Evolutionary conservation across 1,140 invertebrate species (phyloP), one percentile per base, ranked within the genome.

Genomic region (Venustaconcha ellipsiformis): DNA sequence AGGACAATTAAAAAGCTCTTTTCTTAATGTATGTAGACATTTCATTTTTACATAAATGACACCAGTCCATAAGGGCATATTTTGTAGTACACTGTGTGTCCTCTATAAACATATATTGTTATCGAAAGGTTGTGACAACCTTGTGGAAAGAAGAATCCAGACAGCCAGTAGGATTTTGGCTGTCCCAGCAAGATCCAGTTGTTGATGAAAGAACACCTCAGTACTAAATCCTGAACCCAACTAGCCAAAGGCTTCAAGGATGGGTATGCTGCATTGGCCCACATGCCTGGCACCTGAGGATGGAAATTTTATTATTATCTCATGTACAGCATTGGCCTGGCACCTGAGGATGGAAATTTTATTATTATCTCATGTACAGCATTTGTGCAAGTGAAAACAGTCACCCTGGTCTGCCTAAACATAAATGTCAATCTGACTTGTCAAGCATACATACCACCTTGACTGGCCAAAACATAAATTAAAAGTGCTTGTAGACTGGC

Each of bases 91-190:
- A 6, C 0, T 48, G 37, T 6, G 37, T 48, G 37, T 48, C 37
- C 37, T 37, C 37, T 48, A 48, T 48, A 48, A 30, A 48, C 37
- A 48, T 4, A 48, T 48, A 6, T 11, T 48, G 11, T 48, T 48
- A 48, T 48, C 4, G 5, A 66, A 30, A 13, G 11, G n/a, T 55
- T n/a, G n/a, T 67, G 55, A n/a, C 14, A 17, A 90, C 90, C 95
- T 92, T 97, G 96, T 0, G 96, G 95, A 87, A 96, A 97, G 88
- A 95, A 97, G 83, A 97, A 94, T 20, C 96, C 96, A 59, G 95
- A 95, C 56, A 97, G 88, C 96, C 96, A 97, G 85, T 94, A 97
- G 11, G 95, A 96, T 57, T 92, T 91, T 15, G 95, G 95, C n/a
- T 90, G 90, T 11, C 93, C 93, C 14, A 92, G 91, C 59, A 90